phyloP scores from a whole-genome alignment of 2,888 invertebrate genomes.

The Leptinotarsa tumamoca region DNA sequence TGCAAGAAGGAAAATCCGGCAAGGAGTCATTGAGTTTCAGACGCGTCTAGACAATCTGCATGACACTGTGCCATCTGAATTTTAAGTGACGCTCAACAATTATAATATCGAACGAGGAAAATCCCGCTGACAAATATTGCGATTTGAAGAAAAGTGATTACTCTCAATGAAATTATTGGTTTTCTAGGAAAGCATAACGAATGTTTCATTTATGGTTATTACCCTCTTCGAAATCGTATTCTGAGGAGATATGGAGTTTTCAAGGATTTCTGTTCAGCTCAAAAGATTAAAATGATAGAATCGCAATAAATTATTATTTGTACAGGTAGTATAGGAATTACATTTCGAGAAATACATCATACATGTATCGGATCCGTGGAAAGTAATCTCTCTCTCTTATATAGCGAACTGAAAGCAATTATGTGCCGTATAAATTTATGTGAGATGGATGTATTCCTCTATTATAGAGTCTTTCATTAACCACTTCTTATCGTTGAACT shows the following conservation, averaged over 20 bases:
- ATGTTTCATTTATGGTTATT: constrained; percentile 14
- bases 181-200: neutral
- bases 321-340: no score
- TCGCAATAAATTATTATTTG: no score
- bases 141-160: neutral
- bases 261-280: neutral
- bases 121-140: constrained; percentile 1
- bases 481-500: no score
- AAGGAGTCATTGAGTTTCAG: neutral
- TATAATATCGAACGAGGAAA: neutral
- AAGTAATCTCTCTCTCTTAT: no score
- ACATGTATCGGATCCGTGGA: no score
- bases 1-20: neutral
- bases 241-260: neutral
- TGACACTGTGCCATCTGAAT: neutral
- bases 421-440: no score
- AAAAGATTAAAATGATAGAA: no score
- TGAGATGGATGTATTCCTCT: no score
- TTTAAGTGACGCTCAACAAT: neutral
- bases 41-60: neutral
- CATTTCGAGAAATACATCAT: no score
- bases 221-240: neutral
- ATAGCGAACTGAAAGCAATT: no score
- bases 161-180: neutral
- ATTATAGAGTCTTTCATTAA: no score